Evolutionary conservation across 2,888 invertebrate species (phyloP).

Genomic region (Nemoura dubitans): DNA sequence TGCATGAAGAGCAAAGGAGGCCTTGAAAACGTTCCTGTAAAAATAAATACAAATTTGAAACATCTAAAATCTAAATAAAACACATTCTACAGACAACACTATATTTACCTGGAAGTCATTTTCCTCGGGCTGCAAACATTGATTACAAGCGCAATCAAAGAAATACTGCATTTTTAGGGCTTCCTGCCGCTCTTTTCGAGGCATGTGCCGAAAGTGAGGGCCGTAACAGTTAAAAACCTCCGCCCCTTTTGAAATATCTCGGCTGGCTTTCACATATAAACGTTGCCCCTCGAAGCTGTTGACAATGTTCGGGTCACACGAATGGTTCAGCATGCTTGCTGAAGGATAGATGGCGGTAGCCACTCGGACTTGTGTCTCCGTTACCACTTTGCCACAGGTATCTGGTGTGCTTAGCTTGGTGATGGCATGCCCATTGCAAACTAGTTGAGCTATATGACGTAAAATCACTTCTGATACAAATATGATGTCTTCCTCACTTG

Average conservation of each 20-base stretch:
- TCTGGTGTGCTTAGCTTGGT: constrained; percentile 56
- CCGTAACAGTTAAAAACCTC: constrained; percentile 90
- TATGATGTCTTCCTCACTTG: constrained; percentile 47
- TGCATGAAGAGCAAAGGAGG: constrained; percentile 55
- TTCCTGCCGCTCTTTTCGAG: constrained; percentile 68
- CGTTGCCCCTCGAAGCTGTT: constrained; percentile 76
- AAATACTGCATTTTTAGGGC: constrained; percentile 75
- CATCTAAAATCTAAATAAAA: neutral
- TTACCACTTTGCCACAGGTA: constrained; percentile 36
- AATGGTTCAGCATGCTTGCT: constrained; percentile 92
- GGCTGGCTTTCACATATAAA: constrained; percentile 75
- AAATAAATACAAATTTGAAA: constrained; percentile 43
- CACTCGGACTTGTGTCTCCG: constrained; percentile 62
- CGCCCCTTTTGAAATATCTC: constrained; percentile 69
- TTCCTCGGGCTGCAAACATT: constrained; percentile 65
- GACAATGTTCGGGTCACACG: constrained; percentile 85
- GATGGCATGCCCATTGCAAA: constrained; percentile 81
- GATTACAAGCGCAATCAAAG: constrained; percentile 79
- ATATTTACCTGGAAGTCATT: constrained; percentile 45
- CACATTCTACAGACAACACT: constrained; percentile 16
- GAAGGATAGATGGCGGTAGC: constrained; percentile 88
- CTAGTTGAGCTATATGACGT: constrained; percentile 81
- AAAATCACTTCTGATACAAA: constrained; percentile 61
- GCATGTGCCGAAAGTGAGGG: constrained; percentile 74
- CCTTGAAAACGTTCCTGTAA: constrained; percentile 55